Base-by-base conservation (phyloP, 2,797 vertebrate species). In the Helostoma temminkii region DNA sequence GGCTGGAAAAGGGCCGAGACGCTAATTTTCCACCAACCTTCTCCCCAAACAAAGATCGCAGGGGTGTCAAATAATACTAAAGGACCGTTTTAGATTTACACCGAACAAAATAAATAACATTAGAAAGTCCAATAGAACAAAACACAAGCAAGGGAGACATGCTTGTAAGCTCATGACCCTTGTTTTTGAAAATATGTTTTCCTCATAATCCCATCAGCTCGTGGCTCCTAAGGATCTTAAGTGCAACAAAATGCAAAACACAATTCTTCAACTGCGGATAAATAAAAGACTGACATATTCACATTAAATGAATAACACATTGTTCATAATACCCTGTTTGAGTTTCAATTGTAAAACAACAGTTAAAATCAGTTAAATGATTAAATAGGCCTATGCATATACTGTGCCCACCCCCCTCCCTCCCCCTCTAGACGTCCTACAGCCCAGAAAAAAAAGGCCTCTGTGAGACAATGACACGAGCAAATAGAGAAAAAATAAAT, bases 321-420 rank as follows among this genome's bases (percentile, higher is more conserved):
- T 95, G 94, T 96, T 96, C 94, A 96, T 96, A 95, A 96, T 98
- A 99, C 97, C 97, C 97, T 98, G 97, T 98, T 97, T 96, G 95
- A 94, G 94, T 94, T 96, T 96, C 92, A 92, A 93, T 72, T 94
- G 94, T 91, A 94, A 95, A 95, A 95, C 93, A 94, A 93, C 83
- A 92, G 50, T 56, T 14, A 21, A 49, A 46, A 45, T 91, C n/a
- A n/a, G n/a, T n/a, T n/a, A n/a, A 91, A 91, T 82, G 90, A 93
- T 90, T 89, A 94, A 94, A 94, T 92, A 91, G 61, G 80, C 71
- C 80, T 86, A 94, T 92, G 80, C 70, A 82, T 89, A 90, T 89
- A 84, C 76, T 83, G 87, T 78, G 60, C 78, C 75, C 24, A 70
- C 76, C 77, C 76, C 82, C 78, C 77, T 26, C 74, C 76, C 79